Base-by-base conservation (phyloP, 2,113 vertebrate genomes). In the Eretmodus cyanostictus region DNA sequence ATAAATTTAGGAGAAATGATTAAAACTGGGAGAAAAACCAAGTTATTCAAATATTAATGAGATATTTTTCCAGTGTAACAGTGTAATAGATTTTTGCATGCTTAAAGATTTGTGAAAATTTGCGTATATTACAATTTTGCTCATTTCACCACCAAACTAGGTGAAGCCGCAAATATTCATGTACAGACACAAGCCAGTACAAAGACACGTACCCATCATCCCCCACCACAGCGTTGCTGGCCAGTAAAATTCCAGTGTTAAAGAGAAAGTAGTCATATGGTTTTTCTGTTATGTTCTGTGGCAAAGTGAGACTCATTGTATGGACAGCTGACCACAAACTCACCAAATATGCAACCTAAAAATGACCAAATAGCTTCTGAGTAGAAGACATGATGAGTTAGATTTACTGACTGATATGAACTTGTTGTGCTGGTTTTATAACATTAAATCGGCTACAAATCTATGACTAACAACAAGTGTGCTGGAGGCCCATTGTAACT, bases 241-340 rank as follows among this genome's bases (percentile, higher is more conserved):
- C 55, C 91, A 83, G 83, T 81, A 55, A 94, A 87, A 87, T 86
- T 89, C 80, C 89, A 89, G 55, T 78, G 40, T 78, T 87, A 83
- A 85, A 85, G 55, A 51, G 14, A 80, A 84, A 88, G 71, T 0
- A 40, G 68, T 89, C 87, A 86, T 84, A 59, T 76, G 86, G 51
- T 87, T 36, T 85, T 85, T 76, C 36, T 12, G 61, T 66, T 42
- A 54, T 34, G 73, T 51, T 87, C 42, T 57, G 24, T 54, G 49
- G 34, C 40, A 85, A 59, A 89, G 40, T 40, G 42, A 90, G 91
- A 94, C 82, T 93, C 81, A 84, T n/a, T 80, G 17, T 57, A 42
- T 10, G 36, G 9, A 36, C 57, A 73, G 87, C 68, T 57, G 27
- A 87, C 31, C 24, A 79, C n/a, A 87, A 82, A 42, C 14, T 71